Base-by-base conservation (phyloP, 2,797 vertebrate species). In the Toxotes lorentzi region DNA sequence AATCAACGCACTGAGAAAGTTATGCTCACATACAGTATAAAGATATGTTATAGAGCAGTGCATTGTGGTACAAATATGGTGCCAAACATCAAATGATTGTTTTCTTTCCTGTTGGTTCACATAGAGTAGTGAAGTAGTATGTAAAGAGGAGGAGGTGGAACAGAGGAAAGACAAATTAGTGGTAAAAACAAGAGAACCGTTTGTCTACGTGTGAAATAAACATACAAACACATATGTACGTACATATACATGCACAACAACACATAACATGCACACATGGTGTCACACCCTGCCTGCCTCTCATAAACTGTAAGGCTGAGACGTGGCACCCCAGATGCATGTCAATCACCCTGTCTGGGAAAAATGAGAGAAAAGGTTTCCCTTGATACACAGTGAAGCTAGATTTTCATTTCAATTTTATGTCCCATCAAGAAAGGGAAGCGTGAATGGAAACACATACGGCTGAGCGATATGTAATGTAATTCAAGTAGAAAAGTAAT, bases 401-500 rank as follows among this genome's bases (percentile, higher is more conserved):
- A 21, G 69, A 76, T 70, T 83, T 83, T 76, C 69, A 88, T 86
- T 86, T 87, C 30, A 73, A 56, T 57, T 63, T 83, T 63, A 53
- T 43, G 23, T 88, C 68, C 76, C 58, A 68, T 79, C 53, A 38
- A 82, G 60, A 79, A 59, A 51, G 45, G 11, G 13, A 61, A 47
- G 11, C 66, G 63, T 79, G 69, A 83, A 81, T 79, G 70, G 83
- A 83, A 86, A 80, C 41, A 12, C 73, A 74, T 11, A 27, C 3
- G 48, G 54, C 17, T 14, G 56, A 82, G 32, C 43, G 68, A 90
- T 79, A 54, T 24, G 50, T 80, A 80, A 86, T 82, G 69, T 73
- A 79, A 81, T 91, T 87, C 79, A 84, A 89, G 70, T 35, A 48
- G 79, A 76, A 82, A 83, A 79, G 79, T 81, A 89, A 90, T 91